Evolutionary conservation across 1,140 invertebrate species (phyloP).

Genomic region (Drosophila mayri): DNA sequence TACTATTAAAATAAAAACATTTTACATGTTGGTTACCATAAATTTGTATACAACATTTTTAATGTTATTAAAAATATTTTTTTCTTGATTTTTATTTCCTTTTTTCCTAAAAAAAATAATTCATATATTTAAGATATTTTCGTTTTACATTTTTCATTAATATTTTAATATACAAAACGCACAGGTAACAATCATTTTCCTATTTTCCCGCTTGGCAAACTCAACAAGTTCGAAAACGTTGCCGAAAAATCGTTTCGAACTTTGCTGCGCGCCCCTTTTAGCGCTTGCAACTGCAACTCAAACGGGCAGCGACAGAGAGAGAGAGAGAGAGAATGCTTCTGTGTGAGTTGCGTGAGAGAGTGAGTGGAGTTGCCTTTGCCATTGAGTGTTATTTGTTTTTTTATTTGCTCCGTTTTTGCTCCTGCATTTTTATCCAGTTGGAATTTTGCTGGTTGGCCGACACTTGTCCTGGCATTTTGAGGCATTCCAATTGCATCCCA

Average conservation of each 20-base stretch:
- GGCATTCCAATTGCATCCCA: conserved; percentile 5
- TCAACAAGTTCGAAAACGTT: conserved; percentile 46
- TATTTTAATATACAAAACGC: background rate
- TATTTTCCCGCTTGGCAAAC: conserved; percentile 5
- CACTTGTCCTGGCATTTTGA: conserved; percentile 44
- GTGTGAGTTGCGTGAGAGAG: background rate
- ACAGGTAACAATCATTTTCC: background rate
- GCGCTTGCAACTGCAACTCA: conserved; percentile 69
- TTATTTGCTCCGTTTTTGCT: background rate
- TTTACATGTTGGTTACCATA: no score
- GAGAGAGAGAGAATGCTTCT: background rate
- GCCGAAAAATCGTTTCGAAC: conserved; percentile 64
- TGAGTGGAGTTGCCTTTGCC: conserved; percentile 4
- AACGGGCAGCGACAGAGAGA: conserved; percentile 27
- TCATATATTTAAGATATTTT: background rate
- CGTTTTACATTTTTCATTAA: background rate
- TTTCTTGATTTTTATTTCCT: background rate
- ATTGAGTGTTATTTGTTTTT: conserved; percentile 28
- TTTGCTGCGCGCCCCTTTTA: conserved; percentile 53
- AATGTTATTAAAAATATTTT: background rate
- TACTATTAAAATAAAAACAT: background rate
- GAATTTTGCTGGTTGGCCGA: conserved; percentile 31
- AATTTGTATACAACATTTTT: background rate
- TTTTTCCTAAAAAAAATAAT: no score
- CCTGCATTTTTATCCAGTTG: conserved; percentile 25